phyloP scores from a whole-genome alignment of 2,797 vertebrate genomes.

The Aphelocoma californica region DNA sequence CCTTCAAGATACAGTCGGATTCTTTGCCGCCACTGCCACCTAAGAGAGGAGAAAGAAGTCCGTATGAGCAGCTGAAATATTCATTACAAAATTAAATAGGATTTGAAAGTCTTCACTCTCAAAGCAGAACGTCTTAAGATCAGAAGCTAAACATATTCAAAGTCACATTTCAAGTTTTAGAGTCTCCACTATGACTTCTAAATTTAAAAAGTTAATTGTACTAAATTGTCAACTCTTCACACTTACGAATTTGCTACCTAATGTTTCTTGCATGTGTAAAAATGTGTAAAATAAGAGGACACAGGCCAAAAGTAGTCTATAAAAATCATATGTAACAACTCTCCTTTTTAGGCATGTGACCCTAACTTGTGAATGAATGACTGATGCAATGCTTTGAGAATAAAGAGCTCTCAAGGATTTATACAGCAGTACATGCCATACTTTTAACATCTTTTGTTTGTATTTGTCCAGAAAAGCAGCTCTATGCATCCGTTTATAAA shows the following conservation, averaged over 20 bases:
- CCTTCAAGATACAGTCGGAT: constrained; percentile 92
- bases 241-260: neutral
- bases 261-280: neutral
- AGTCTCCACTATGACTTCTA: neutral
- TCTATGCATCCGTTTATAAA: neutral
- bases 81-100: neutral
- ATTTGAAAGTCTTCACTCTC: neutral
- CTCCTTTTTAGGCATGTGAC: neutral
- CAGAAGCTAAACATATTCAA: neutral
- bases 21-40: constrained; percentile 97
- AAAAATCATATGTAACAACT: neutral
- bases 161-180: neutral
- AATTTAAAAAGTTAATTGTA: neutral
- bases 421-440: neutral
- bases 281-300: neutral
- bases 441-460: neutral
- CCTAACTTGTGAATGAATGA: neutral
- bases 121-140: neutral
- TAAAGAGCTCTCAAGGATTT: neutral
- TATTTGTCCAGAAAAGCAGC: neutral
- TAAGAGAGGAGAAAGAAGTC: constrained; percentile 51
- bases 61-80: neutral
- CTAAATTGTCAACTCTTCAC: neutral
- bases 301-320: neutral
- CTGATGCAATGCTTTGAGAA: neutral